phyloP scores from a whole-genome alignment of 1,140 invertebrate genomes.

The Apolygus lucorum region DNA sequence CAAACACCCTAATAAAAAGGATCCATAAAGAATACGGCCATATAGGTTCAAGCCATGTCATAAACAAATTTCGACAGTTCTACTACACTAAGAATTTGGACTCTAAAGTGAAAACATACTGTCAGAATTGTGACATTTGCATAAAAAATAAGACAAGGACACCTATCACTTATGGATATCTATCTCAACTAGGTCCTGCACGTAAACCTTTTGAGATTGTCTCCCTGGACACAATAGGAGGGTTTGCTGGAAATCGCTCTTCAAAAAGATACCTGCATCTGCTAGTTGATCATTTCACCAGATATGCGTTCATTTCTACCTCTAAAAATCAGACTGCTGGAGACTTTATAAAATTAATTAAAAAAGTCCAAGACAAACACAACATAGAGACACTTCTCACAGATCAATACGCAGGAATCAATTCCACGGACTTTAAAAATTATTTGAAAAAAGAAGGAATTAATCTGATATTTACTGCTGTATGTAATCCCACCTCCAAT shows the following conservation, averaged over 20 bases:
- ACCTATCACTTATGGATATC: constrained; percentile 31
- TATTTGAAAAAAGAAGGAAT: background rate
- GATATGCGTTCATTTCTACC: constrained; percentile 29
- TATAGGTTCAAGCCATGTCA: constrained; percentile 32
- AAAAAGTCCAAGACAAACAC: constrained; percentile 19
- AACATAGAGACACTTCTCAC: constrained; percentile 29
- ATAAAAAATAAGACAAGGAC: constrained; percentile 38
- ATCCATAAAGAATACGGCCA: constrained; percentile 31
- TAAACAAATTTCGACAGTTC: constrained; percentile 30
- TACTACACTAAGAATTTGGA: constrained; percentile 33
- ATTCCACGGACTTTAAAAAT: constrained; percentile 27
- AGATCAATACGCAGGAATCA: constrained; percentile 34
- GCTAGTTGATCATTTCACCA: constrained; percentile 32
- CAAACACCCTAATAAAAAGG: constrained; percentile 31
- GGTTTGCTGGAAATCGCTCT: constrained; percentile 29
- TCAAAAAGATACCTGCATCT: constrained; percentile 33
- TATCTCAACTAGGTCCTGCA: constrained; percentile 36
- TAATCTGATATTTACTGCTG: background rate
- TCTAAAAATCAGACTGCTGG: constrained; percentile 25
- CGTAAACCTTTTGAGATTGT: constrained; percentile 38
- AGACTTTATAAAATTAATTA: background rate
- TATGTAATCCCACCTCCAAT: background rate
- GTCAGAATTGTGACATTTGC: constrained; percentile 36
- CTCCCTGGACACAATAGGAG: constrained; percentile 34
- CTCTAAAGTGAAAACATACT: constrained; percentile 32